Evolutionary conservation across 2,797 vertebrate genomes (phyloP).

Genomic region (Holocentrus rufus): DNA sequence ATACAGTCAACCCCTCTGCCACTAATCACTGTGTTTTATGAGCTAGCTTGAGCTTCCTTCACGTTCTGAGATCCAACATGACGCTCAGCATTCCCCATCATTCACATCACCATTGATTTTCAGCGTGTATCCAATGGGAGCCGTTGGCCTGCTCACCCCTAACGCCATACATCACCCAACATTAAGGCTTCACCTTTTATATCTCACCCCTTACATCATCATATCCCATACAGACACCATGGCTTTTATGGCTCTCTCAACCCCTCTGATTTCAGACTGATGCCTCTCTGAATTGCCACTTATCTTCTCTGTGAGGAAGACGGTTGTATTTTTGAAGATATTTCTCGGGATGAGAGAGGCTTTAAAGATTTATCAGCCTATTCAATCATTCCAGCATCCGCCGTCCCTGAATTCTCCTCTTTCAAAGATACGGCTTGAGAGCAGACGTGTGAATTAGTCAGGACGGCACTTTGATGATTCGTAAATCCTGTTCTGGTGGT

Average conservation of each 20-base stretch:
- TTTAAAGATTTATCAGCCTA: slow-evolving; percentile 58
- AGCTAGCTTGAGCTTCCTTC: slow-evolving; percentile 39
- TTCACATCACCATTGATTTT: slow-evolving; percentile 65
- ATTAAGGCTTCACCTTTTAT: slow-evolving; percentile 69
- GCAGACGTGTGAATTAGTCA: slow-evolving; percentile 48
- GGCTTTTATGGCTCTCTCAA: slow-evolving; percentile 45
- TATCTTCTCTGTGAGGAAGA: slow-evolving; percentile 42
- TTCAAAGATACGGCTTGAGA: slow-evolving; percentile 20
- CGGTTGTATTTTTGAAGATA: slow-evolving; percentile 45
- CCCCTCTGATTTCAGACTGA: slow-evolving; percentile 43
- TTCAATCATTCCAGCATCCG: slow-evolving; percentile 39
- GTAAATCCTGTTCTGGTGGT: slow-evolving; percentile 30
- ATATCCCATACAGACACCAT: slow-evolving; percentile 44
- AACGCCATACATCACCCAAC: slow-evolving; percentile 59
- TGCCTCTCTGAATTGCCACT: slow-evolving; percentile 51
- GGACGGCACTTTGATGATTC: slow-evolving; percentile 58
- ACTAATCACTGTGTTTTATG: slow-evolving; percentile 66
- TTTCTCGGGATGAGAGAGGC: slow-evolving; percentile 22
- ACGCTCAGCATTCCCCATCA: slow-evolving; percentile 33
- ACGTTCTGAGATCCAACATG: slow-evolving; percentile 41
- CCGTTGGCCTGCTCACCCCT: slow-evolving; percentile 44
- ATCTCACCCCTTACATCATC: slow-evolving; percentile 61
- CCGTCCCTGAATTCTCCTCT: slow-evolving; percentile 33
- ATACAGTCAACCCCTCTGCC: slow-evolving; percentile 36
- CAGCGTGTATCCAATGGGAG: slow-evolving; percentile 40